These are phyloP conservation scores for Leptodirus hochenwartii DNA, from an alignment of 2,888 invertebrate species.

Conservation along the genomic window DNA sequence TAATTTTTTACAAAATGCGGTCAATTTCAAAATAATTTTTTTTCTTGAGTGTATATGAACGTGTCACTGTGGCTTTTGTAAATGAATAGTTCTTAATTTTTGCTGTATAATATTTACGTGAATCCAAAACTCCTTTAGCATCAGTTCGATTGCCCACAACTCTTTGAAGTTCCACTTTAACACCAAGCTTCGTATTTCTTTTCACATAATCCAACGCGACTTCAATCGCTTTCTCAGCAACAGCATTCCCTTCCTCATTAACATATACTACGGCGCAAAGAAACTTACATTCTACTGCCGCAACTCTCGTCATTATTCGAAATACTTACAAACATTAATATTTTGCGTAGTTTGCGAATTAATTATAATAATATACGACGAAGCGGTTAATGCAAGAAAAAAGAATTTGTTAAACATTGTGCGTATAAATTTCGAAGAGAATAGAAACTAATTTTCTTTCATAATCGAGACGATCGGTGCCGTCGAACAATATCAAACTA, in stretches of 20 bases:
- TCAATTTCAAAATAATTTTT: too few relatives aligned
- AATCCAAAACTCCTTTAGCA: constrained; percentile 48
- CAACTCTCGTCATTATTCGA: too few relatives aligned
- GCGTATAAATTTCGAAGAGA: too few relatives aligned
- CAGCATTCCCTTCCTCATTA: constrained; percentile 54
- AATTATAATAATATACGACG: neutral
- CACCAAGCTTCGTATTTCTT: constrained; percentile 46
- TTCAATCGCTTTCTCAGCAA: constrained; percentile 51
- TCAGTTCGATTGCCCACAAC: constrained; percentile 55
- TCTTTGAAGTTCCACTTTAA: constrained; percentile 40
- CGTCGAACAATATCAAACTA: too few relatives aligned
- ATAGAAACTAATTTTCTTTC: too few relatives aligned
- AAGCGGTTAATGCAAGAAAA: too few relatives aligned
- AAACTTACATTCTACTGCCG: neutral
- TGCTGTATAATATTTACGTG: constrained; percentile 32
- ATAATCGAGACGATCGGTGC: too few relatives aligned
- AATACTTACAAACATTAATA: constrained; percentile 51
- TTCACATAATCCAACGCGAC: constrained; percentile 52
- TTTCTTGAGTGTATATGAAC: too few relatives aligned
- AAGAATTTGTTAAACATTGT: too few relatives aligned
- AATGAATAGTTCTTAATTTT: too few relatives aligned
- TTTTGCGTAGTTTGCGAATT: constrained; percentile 47
- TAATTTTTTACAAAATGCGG: too few relatives aligned
- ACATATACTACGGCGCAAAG: constrained; percentile 39
- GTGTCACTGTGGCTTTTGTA: too few relatives aligned